Percentiles rank a stretch among this genome's conserved stretches.
Conservation (phyloP, 2,888 invertebrate genomes). For the Conomelus anceps region DNA sequence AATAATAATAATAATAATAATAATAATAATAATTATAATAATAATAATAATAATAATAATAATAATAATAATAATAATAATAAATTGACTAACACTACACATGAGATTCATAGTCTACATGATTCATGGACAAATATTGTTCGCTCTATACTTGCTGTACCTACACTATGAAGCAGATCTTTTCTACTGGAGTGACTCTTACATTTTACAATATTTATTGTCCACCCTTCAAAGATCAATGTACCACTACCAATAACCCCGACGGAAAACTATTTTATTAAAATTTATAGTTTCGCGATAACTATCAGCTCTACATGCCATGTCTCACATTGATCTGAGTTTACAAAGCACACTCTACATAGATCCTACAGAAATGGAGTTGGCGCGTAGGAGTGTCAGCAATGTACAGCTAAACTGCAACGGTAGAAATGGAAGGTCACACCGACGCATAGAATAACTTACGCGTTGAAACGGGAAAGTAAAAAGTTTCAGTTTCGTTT, state of each 20-base stretch:
- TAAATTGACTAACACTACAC: too few species aligned
- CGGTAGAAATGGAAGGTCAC: not conserved
- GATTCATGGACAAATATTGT: too few species aligned
- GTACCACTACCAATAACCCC: not conserved
- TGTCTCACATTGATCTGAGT: not conserved
- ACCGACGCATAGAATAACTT: not conserved
- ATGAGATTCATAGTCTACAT: too few species aligned
- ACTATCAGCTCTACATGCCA: too few species aligned
- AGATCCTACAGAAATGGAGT: not conserved
- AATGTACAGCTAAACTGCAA: not conserved
- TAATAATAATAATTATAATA: too few species aligned
- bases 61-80: too few species aligned
- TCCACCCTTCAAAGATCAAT: not conserved
- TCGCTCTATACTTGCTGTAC: not conserved
- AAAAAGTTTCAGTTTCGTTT: not conserved
- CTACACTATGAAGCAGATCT: not conserved
- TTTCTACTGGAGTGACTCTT: not conserved
- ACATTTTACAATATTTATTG: not conserved
- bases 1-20: too few species aligned
- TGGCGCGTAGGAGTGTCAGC: not conserved
- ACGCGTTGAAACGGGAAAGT: not conserved
- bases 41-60: too few species aligned
- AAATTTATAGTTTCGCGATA: not conserved
- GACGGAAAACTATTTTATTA: not conserved
- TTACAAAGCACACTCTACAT: not conserved